phyloP scores from a whole-genome alignment of 2,113 vertebrate species.

The Neotoma lepida region DNA sequence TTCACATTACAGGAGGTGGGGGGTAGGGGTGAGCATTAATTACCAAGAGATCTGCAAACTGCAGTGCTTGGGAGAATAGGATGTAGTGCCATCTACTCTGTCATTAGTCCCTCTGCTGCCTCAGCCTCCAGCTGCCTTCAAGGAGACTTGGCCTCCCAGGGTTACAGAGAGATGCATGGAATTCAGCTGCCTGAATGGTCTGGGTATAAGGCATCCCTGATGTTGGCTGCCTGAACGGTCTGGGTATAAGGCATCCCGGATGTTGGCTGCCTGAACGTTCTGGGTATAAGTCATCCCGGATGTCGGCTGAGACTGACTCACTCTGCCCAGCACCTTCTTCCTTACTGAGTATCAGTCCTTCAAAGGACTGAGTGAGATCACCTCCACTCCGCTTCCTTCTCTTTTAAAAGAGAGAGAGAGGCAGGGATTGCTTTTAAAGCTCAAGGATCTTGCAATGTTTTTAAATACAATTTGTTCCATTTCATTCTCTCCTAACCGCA shows the following conservation, averaged over 20 bases:
- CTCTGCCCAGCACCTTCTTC: not conserved
- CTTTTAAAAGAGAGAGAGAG: not conserved
- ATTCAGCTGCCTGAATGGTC: not conserved
- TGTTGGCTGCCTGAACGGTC: not conserved
- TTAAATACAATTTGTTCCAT: slow-evolving; percentile 60
- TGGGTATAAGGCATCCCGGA: not conserved
- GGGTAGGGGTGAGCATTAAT: slow-evolving; percentile 72
- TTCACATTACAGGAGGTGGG: slow-evolving; percentile 62
- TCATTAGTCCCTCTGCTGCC: not conserved
- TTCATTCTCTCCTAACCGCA: not conserved
- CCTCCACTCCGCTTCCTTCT: not conserved
- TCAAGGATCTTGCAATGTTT: slow-evolving; percentile 70
- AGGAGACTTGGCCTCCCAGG: not conserved
- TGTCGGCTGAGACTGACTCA: not conserved
- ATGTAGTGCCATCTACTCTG: slow-evolving; percentile 28
- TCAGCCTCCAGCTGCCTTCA: slow-evolving; percentile 48
- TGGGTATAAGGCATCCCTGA: not conserved
- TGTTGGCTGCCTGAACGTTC: accelerated
- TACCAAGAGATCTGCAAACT: slow-evolving; percentile 75
- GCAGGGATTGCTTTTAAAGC: slow-evolving; percentile 64
- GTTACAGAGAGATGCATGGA: not conserved
- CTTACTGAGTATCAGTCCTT: slow-evolving; percentile 74
- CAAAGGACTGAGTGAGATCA: slow-evolving; percentile 73
- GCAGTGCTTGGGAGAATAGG: slow-evolving; percentile 71
- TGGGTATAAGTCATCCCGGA: not conserved